A percentile compares a stretch with the other conserved stretches of the same genome.
phyloP scores from a whole-genome alignment of 2,113 vertebrate species.

The Podarcis cretensis region DNA sequence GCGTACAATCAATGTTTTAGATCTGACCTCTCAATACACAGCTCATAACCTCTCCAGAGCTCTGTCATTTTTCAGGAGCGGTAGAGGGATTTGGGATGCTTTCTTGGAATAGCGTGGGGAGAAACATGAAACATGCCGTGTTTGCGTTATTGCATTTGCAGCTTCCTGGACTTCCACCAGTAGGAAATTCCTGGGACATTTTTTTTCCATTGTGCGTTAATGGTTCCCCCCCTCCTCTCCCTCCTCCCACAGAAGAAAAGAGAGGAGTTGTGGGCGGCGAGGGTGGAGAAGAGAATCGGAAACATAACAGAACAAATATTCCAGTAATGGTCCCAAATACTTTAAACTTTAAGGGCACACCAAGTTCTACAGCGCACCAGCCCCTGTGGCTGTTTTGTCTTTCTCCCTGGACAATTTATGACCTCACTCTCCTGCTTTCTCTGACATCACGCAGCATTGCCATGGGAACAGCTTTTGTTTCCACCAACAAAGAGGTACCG shows the following conservation, averaged over 20 bases:
- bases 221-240: conserved; percentile 36
- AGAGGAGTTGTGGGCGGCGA: background rate
- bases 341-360: background rate
- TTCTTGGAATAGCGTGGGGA: conserved; percentile 39
- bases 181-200: conserved; percentile 80
- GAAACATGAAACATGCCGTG: conserved; percentile 59
- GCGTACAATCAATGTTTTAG: background rate
- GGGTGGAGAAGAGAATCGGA: background rate
- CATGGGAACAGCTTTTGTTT: conserved; percentile 63
- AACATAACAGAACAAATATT: conserved; percentile 4
- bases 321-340: conserved; percentile 4
- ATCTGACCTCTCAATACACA: background rate
- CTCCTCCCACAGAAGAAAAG: conserved; percentile 26
- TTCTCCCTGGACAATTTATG: conserved; percentile 74
- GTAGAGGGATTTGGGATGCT: conserved; percentile 17
- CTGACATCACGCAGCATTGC: conserved; percentile 75
- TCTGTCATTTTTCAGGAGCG: background rate
- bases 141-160: conserved; percentile 58
- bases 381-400: conserved; percentile 2
- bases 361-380: conserved; percentile 1
- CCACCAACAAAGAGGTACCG: conserved; percentile 58
- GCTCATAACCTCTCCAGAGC: conserved; percentile 25
- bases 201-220: conserved; percentile 63
- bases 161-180: conserved; percentile 66
- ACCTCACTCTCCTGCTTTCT: conserved; percentile 69